Percentiles rank a stretch among this genome's conserved stretches.
These are phyloP conservation scores for Erethizon dorsatum DNA, from an alignment of 2,797 vertebrate species.

Conservation along the genomic window DNA sequence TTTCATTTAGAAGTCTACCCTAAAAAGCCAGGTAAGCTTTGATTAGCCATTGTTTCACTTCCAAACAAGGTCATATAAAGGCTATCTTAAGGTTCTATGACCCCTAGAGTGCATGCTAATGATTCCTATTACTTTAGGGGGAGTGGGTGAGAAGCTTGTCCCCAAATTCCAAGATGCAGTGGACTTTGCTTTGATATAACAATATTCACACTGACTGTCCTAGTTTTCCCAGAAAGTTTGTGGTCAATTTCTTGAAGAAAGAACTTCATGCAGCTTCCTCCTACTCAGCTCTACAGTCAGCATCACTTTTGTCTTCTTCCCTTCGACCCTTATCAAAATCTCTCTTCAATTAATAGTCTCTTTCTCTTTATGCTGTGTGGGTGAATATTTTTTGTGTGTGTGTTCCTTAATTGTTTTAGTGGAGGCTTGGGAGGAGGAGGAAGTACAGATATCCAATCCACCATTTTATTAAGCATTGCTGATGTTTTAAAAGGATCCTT, in stretches of 20 bases:
- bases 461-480: background rate
- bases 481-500: background rate
- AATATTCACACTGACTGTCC: background rate
- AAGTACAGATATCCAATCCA: background rate
- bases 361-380: background rate
- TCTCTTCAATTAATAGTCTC: background rate
- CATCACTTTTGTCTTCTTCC: background rate
- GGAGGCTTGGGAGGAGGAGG: background rate
- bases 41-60: background rate
- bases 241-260: background rate
- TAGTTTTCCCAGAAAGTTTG: background rate
- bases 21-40: background rate
- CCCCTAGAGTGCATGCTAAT: background rate
- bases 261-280: background rate
- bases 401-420: background rate
- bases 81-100: background rate
- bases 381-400: background rate
- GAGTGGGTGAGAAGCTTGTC: background rate
- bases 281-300: background rate
- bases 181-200: background rate
- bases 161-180: background rate
- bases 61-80: background rate
- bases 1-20: slow-evolving; percentile 12
- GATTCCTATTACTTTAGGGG: background rate
- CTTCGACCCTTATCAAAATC: background rate